Conservation (phyloP, 2,888 invertebrate species). For the Xylota sylvarum region DNA sequence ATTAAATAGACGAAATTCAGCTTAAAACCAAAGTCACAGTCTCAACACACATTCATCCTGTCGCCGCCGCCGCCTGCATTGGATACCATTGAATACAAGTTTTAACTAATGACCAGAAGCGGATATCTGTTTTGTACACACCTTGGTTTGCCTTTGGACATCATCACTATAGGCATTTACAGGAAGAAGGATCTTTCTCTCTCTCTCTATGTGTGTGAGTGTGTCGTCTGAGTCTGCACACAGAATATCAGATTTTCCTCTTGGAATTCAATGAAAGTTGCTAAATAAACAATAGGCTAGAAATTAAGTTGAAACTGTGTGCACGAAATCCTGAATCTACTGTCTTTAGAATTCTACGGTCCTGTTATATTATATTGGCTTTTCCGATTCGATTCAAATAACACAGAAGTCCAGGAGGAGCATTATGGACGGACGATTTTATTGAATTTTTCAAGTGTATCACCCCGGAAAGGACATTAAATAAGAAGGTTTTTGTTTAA, state of each 20-base stretch:
- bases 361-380: conserved; percentile 48
- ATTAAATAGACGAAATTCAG: conserved; percentile 55
- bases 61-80: conserved; percentile 46
- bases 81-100: conserved; percentile 40
- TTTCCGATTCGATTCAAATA: conserved; percentile 58
- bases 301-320: conserved; percentile 64
- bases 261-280: conserved; percentile 51
- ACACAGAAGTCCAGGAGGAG: background rate
- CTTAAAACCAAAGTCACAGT: conserved; percentile 38
- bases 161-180: conserved; percentile 30
- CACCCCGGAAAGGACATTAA: conserved; percentile 61
- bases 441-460: conserved; percentile 57
- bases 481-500: conserved; percentile 55
- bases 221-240: background rate
- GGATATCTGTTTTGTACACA: conserved; percentile 64
- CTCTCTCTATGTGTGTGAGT: background rate
- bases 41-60: conserved; percentile 22
- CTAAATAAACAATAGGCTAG: conserved; percentile 66
- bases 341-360: conserved; percentile 27
- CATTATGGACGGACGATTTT: conserved; percentile 35
- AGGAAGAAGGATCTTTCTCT: conserved; percentile 36
- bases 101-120: conserved; percentile 53
- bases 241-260: conserved; percentile 28
- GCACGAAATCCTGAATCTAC: conserved; percentile 48
- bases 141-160: conserved; percentile 26